These are phyloP conservation scores for Chionis minor DNA, from an alignment of 2,113 vertebrate species.

Conservation along the genomic window DNA sequence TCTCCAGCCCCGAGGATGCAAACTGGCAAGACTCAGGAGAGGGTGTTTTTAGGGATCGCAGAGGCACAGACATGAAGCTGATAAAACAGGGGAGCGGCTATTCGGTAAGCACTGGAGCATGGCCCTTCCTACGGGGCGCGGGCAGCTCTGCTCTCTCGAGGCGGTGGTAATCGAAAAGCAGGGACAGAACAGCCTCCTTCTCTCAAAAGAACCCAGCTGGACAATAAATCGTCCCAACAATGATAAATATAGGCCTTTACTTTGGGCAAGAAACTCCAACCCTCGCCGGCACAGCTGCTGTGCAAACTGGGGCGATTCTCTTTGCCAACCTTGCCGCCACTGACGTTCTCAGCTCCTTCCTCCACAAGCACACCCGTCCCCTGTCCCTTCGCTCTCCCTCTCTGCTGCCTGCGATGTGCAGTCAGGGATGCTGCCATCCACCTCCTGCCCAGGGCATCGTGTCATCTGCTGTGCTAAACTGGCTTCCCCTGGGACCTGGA, in stretches of 20 bases:
- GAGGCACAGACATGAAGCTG: neutral
- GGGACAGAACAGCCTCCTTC: conserved; percentile 33
- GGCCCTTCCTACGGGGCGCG: conserved; percentile 45
- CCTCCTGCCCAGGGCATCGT: conserved; percentile 42
- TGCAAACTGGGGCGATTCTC: neutral
- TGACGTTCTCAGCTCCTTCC: neutral
- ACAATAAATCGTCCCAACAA: conserved; percentile 58
- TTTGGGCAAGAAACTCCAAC: conserved; percentile 20
- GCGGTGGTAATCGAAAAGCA: conserved; percentile 69
- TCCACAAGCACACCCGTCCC: neutral
- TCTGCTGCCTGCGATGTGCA: neutral
- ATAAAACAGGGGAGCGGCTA: neutral
- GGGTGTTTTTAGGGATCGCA: neutral
- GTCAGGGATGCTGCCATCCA: conserved; percentile 19
- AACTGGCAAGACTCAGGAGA: accelerated
- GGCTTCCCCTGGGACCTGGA: neutral
- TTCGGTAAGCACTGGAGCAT: conserved; percentile 59
- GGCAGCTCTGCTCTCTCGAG: conserved; percentile 16
- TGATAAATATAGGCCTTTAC: conserved; percentile 71
- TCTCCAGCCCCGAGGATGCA: neutral
- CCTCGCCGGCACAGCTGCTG: neutral
- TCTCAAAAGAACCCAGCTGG: conserved; percentile 30
- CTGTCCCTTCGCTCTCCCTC: neutral
- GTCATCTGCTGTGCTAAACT: conserved; percentile 23
- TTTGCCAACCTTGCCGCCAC: neutral